phyloP scores from a whole-genome alignment of 1,140 invertebrate species.

The Bombus huntii region DNA sequence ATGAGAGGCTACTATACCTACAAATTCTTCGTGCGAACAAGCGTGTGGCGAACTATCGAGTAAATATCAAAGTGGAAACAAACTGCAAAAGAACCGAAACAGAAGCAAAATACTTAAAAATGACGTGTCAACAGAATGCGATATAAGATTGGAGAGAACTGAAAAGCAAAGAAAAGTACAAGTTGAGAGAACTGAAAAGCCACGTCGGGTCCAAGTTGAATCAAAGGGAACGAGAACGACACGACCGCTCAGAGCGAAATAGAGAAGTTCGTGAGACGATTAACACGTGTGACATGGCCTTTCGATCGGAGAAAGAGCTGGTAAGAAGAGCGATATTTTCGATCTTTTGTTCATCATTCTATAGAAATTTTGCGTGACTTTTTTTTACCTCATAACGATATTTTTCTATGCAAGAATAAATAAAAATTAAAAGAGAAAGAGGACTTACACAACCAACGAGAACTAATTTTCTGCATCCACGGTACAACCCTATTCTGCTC shows the following conservation, averaged over 20 bases:
- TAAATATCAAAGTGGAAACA: neutral
- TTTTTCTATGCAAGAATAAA: neutral
- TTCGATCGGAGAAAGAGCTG: neutral
- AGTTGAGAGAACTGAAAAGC: neutral
- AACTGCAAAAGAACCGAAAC: neutral
- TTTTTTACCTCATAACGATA: neutral
- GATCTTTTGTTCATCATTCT: neutral
- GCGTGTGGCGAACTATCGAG: neutral
- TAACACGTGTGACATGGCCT: neutral
- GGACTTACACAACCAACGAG: neutral
- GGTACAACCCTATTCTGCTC: neutral
- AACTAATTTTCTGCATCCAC: neutral
- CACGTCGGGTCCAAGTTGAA: neutral
- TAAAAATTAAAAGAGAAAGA: neutral
- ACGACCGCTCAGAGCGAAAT: neutral
- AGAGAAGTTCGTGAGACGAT: slow-evolving; percentile 6
- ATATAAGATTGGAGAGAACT: neutral
- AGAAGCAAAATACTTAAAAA: neutral
- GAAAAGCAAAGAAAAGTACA: neutral
- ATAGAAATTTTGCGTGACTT: neutral
- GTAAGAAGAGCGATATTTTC: neutral
- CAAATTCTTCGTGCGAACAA: neutral
- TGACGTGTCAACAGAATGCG: neutral
- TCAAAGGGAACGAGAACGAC: slow-evolving; percentile 4
- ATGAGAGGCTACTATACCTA: neutral